Evolutionary conservation across 1,140 invertebrate genomes (phyloP).

Genomic region (Cataglyphis hispanica): DNA sequence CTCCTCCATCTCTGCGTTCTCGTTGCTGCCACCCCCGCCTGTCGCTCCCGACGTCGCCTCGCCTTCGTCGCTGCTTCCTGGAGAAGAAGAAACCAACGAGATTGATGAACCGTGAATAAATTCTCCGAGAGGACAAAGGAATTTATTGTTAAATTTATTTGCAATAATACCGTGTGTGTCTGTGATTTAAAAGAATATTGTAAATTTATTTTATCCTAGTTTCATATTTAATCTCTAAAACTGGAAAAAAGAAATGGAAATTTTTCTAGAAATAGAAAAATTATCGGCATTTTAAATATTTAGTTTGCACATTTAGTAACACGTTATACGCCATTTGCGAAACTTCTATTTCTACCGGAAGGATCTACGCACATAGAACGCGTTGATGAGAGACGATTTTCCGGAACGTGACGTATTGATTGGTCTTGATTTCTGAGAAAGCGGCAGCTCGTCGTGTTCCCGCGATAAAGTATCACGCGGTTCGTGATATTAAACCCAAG

Average conservation of each 20-base stretch:
- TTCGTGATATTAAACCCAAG: slow-evolving; percentile 48
- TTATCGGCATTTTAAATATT: not conserved
- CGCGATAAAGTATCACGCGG: slow-evolving; percentile 40
- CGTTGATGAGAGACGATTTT: slow-evolving; percentile 38
- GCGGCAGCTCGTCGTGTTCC: not conserved
- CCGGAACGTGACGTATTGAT: slow-evolving; percentile 39
- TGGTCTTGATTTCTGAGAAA: slow-evolving; percentile 44
- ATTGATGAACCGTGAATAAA: not conserved
- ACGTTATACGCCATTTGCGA: not conserved
- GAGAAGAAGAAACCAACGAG: slow-evolving; percentile 1
- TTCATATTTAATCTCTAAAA: not conserved
- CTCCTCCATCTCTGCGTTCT: slow-evolving; percentile 82
- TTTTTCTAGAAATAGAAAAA: too few relatives aligned
- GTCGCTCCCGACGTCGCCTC: slow-evolving; percentile 74
- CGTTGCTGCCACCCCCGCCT: slow-evolving; percentile 69
- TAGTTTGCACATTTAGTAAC: not conserved
- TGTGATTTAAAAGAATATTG: not conserved
- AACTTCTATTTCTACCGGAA: slow-evolving; percentile 53
- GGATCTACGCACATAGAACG: not conserved
- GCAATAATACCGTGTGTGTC: not conserved
- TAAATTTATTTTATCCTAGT: not conserved
- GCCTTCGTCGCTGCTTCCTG: slow-evolving; percentile 86
- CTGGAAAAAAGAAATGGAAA: too few relatives aligned
- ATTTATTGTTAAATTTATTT: not conserved
- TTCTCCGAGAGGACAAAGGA: not conserved